Evolutionary conservation across 2,113 vertebrate genomes (phyloP), one percentile per base, ranked within the genome.

Genomic region (Atractosteus spatula): DNA sequence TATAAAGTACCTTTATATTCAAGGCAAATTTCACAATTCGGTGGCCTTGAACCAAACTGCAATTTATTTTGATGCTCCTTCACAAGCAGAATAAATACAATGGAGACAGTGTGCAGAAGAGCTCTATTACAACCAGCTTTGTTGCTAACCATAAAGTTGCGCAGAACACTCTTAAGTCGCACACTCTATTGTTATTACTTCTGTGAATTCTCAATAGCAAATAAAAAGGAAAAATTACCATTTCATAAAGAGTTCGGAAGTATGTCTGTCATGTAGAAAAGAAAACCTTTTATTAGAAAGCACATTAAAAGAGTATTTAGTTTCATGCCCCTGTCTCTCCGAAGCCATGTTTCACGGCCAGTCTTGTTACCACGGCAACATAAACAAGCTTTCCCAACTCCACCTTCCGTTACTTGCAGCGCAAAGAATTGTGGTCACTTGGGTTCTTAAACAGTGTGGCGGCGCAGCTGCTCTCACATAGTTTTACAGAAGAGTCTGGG

Each of bases 201-300:
- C 17, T 11, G 47, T 3, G 0, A 61, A 16, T 45, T 14, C 44
- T 67, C 41, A 3, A 7, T 1, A 13, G n/a, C 11, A 16, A 54
- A 55, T 42, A 29, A 8, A 54, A 17, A 61, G 11, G 17, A 56
- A 12, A 55, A 7, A 29, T 82, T 29, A 90, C 89, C 89, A 90
- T 88, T 90, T 90, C 87, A 89, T 84, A 0, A 90, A 64, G 16
- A 80, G 68, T 2, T 66, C 8, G 54, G 76, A 42, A 0, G 72
- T 77, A 14, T 77, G 78, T 74, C 59, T 83, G 71, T 88, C 83
- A 68, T 84, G 76, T 0, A 84, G 77, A 69, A 88, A 90, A 0
- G 78, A 63, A 7, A 76, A 75, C 59, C 44, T 78, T 77, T 83
- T 87, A 7, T 57, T 61, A 3, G 71, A 67, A 73, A 88, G 80